Percentiles rank a stretch among this genome's conserved stretches.
Conservation (phyloP, 2,113 vertebrate species). For the Stomatorhinus ivindoensis region DNA sequence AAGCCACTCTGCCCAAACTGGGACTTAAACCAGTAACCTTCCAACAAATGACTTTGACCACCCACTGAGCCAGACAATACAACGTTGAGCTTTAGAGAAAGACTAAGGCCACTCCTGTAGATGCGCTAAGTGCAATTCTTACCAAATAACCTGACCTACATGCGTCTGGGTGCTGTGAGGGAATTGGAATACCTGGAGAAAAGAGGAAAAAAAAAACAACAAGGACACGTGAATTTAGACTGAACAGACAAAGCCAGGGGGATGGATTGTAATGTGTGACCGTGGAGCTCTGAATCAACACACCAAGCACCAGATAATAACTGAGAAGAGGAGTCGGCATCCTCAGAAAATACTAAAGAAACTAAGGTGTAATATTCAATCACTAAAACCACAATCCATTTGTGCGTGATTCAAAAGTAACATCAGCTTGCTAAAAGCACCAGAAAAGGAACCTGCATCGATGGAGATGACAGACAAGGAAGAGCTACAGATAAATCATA, state of each 20-base stretch:
- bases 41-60: neutral
- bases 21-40: neutral
- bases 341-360: neutral
- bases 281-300: neutral
- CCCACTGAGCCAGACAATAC: neutral
- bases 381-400: neutral
- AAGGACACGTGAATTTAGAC: neutral
- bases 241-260: constrained; percentile 3
- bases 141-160: neutral
- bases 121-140: neutral
- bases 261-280: neutral
- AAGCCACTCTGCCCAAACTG: neutral
- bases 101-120: neutral
- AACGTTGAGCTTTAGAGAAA: neutral
- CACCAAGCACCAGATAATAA: neutral
- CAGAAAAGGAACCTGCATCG: neutral
- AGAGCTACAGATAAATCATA: neutral
- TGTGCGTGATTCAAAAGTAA: neutral
- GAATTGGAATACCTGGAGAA: neutral
- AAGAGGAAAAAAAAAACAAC: neutral
- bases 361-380: neutral
- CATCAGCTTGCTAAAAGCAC: neutral
- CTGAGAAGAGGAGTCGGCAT: neutral
- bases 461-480: neutral
- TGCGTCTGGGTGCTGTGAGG: neutral